Evolutionary conservation across 2,888 invertebrate species (phyloP).

Genomic region (Megamerina dolium): DNA sequence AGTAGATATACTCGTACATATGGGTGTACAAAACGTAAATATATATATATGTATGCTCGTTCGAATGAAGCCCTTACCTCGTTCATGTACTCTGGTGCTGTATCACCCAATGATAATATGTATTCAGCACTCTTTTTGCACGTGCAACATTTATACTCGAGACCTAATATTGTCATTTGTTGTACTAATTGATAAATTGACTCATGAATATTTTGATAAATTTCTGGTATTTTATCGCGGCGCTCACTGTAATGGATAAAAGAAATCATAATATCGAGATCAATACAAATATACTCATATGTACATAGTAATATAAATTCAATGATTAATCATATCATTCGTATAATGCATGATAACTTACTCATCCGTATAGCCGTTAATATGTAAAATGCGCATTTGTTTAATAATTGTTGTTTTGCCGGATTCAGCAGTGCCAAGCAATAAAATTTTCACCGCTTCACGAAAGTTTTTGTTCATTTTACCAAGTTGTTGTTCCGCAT

Average conservation of each 20-base stretch:
- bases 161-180: slow-evolving; percentile 54
- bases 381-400: slow-evolving; percentile 80
- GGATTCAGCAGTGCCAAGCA: slow-evolving; percentile 71
- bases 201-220: slow-evolving; percentile 69
- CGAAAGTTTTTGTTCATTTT: slow-evolving; percentile 53
- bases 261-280: too few species aligned
- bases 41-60: too few species aligned
- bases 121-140: slow-evolving; percentile 46
- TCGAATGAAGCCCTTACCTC: slow-evolving; percentile 56
- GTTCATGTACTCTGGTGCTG: slow-evolving; percentile 53
- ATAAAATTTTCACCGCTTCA: slow-evolving; percentile 54
- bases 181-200: slow-evolving; percentile 62
- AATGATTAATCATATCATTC: neutral
- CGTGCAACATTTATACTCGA: slow-evolving; percentile 51
- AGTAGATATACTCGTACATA: too few species aligned
- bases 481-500: slow-evolving; percentile 54
- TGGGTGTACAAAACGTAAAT: too few species aligned
- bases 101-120: slow-evolving; percentile 53
- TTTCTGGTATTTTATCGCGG: slow-evolving; percentile 59
- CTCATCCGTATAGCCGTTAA: slow-evolving; percentile 69
- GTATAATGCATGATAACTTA: slow-evolving; percentile 46
- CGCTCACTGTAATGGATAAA: slow-evolving; percentile 60
- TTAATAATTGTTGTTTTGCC: slow-evolving; percentile 82
- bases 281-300: too few species aligned
- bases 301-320: neutral